These are phyloP conservation scores for Scyliorhinus canicula DNA, from an alignment of 2,797 vertebrate species.

Conservation along the genomic window DNA sequence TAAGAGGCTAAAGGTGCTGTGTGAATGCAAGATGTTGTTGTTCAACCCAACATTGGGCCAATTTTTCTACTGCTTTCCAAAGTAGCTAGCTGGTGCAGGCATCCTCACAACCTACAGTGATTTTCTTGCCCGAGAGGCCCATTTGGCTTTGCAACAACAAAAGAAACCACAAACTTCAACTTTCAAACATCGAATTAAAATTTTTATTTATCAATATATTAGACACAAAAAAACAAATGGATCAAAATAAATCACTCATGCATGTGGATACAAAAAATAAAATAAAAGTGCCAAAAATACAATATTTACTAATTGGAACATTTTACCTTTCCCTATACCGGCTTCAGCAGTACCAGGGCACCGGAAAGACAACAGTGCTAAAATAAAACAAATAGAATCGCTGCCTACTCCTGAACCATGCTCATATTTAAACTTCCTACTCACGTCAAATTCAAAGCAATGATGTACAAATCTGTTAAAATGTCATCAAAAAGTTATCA, in stretches of 20 bases:
- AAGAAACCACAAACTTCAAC: neutral
- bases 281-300: conserved; percentile 30
- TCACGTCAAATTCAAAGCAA: conserved; percentile 16
- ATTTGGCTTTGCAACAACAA: neutral
- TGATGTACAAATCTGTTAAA: conserved; percentile 33
- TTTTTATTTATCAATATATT: conserved; percentile 38
- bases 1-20: neutral
- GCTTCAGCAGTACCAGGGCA: conserved; percentile 1
- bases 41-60: neutral
- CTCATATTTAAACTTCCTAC: neutral
- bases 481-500: neutral
- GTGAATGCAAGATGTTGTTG: neutral
- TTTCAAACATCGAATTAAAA: conserved; percentile 7
- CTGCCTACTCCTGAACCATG: conserved; percentile 17
- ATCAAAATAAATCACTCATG: conserved; percentile 16
- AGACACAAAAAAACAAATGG: conserved; percentile 30
- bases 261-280: conserved; percentile 24
- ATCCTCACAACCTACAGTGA: neutral
- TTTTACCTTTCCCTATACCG: neutral
- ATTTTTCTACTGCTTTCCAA: neutral
- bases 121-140: neutral
- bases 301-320: neutral
- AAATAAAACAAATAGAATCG: neutral
- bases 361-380: neutral
- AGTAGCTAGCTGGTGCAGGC: too few species aligned